Evolutionary conservation across 1,140 invertebrate genomes (phyloP), one percentile per base, ranked within the genome.

Genomic region (Stegodyphus dumicola): DNA sequence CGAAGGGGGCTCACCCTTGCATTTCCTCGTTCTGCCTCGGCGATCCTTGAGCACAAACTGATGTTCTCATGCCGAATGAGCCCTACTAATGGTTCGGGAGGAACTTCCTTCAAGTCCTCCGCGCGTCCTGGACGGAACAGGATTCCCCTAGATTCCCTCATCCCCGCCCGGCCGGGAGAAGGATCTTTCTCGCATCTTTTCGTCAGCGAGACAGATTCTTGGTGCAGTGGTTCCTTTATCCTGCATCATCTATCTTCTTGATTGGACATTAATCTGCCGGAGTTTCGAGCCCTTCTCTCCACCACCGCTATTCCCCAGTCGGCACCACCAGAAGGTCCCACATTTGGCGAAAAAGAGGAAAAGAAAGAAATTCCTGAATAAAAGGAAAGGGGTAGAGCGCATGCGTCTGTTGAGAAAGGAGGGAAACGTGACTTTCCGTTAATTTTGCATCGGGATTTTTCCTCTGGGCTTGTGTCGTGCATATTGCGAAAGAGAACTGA

Each of bases 221-320:
- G 79, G 67, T 74, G 69, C 79, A 73, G 15, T 77, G 81, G 81
- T 85, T 77, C 81, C 65, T 85, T 85, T 85, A 85, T 85, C 81
- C 81, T 11, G 5, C 74, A 70, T 75, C 81, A 85, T 85, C 73
- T 77, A 77, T 85, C 81, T 85, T 85, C 60, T 54, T 85, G 81
- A 85, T 85, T 85, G 74, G 81, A 85, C 81, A 85, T 85, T 83
- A 83, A 83, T 83, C 80, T 75, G 70, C 73, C 65, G 65, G 65
- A 67, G 65, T 67, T 13, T 67, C 17, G 11, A n/a, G 65, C 1
- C 65, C 17, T n/a, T 15, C 65, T n/a, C 65, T 17, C 65, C 17
- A 13, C 11, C 65, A 15, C 65, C 7, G 65, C 65, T 7, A 67
- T 7, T 17, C 11, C n/a, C 11, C 56, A 60, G 56, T 2, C 56